phyloP scores from a whole-genome alignment of 2,113 vertebrate species.

The Antidorcas marsupialis region DNA sequence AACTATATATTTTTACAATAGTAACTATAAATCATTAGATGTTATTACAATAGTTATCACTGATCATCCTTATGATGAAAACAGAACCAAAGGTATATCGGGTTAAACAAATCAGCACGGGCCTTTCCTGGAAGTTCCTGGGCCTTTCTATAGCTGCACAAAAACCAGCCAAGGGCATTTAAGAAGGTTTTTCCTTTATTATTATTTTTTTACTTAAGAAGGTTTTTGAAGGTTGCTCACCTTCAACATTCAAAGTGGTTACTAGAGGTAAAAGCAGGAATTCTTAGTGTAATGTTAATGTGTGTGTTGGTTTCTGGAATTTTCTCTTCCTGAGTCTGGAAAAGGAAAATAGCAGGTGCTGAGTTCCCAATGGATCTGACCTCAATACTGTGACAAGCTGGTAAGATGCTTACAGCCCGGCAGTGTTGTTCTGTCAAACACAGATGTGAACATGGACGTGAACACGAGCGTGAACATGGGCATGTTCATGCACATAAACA shows the following conservation, averaged over 20 bases:
- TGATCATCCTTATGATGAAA: not conserved
- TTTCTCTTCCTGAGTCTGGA: not conserved
- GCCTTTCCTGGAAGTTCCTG: not conserved
- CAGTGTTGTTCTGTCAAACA: rapidly evolving
- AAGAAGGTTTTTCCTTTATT: not conserved
- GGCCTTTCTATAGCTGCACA: not conserved
- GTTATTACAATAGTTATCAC: rapidly evolving
- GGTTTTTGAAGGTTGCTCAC: not conserved
- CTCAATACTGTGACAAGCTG: not conserved
- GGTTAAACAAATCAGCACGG: not conserved
- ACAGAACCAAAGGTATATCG: not conserved
- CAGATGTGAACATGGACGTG: not conserved
- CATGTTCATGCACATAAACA: not conserved
- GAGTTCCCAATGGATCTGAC: not conserved
- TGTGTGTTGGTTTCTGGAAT: not conserved
- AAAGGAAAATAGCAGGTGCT: not conserved
- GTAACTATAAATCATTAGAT: not conserved
- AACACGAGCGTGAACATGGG: rapidly evolving
- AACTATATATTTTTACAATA: not conserved
- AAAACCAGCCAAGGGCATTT: too few species aligned
- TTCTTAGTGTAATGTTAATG: rapidly evolving
- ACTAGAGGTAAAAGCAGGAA: rapidly evolving
- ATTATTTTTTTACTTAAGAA: too few species aligned
- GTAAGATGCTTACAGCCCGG: not conserved
- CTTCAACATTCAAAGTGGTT: rapidly evolving